Conservation (phyloP, 2,888 invertebrate genomes). For the Ditylenchus weischeri region DNA sequence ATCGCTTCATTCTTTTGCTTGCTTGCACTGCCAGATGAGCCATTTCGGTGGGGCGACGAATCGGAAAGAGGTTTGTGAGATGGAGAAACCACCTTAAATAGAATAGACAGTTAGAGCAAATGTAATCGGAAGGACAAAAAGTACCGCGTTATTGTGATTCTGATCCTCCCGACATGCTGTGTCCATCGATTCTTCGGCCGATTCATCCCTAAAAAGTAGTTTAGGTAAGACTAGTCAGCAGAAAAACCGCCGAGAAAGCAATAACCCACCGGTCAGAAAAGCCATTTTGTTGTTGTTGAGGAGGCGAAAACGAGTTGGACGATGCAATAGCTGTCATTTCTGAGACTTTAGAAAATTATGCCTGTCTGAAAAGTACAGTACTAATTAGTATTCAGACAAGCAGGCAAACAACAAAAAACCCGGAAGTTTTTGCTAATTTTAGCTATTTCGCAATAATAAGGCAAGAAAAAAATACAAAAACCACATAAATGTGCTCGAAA, state of each 20-base stretch:
- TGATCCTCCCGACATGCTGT: not conserved
- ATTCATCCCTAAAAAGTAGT: not conserved
- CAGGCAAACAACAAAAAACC: not conserved
- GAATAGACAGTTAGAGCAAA: not conserved
- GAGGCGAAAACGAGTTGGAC: not conserved
- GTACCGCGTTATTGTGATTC: not conserved
- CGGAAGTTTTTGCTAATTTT: conserved; percentile 1
- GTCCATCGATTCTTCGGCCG: not conserved
- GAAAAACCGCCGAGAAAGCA: not conserved
- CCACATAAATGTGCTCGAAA: conserved; percentile 16
- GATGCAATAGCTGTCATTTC: conserved; percentile 7
- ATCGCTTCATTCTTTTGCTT: too few species aligned
- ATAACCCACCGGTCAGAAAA: conserved; percentile 5
- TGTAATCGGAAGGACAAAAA: not conserved
- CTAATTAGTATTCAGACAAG: not conserved
- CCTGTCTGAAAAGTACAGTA: not conserved
- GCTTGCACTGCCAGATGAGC: too few species aligned
- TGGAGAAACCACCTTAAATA: not conserved
- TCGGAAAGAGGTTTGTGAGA: not conserved
- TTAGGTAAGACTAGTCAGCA: too few species aligned
- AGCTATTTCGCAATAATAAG: conserved; percentile 7
- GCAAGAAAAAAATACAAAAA: conserved; percentile 17
- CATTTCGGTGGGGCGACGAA: not conserved
- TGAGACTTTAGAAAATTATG: not conserved
- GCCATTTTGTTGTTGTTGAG: conserved; percentile 2